Base-by-base conservation (phyloP, 2,113 vertebrate species). In the Hystrix brachyura region DNA sequence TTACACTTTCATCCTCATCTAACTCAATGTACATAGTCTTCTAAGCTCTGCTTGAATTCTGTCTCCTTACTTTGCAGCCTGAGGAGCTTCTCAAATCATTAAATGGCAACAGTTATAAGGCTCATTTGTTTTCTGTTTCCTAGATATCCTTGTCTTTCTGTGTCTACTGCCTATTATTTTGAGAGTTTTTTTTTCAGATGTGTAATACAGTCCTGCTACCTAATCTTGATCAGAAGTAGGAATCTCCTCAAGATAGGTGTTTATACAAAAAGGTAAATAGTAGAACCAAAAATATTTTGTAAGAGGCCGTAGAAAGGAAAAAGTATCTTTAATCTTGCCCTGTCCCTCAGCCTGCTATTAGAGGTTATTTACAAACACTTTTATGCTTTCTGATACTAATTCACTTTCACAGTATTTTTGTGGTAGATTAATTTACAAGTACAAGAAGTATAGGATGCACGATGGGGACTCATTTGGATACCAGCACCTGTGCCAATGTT, bases 351-450 rank as follows among this genome's bases (percentile, higher is more conserved):
- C 15, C 11, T 71, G 25, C 1, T 48, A 3, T 62, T 74, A 87
- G 82, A 97, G 64, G 13, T 21, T 95, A 46, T 38, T 67, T 72
- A 51, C 23, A 64, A 92, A 69, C 17, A 80, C 76, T 53, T 84
- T 23, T n/a, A 29, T 34, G 27, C 3, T 51, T 72, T 89, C 19
- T 79, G 9, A 46, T 15, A 69, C 91, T 43, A 78, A 62, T 96
- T 65, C 8, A 86, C 51, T 43, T 62, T 82, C 59, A 51, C 38
- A 80, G 43, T 19, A 65, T 71, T 91, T 76, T 65, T 32, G 51
- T 64, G 57, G 6, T 18, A 83, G 13, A 3, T 7, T 65, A 76
- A 80, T 3, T 92, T 78, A 55, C 6, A 67, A 23, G 6, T 67
- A n/a, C 87, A 90, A 83, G 29, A 96, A 93, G 10, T 57, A 82